A percentile compares a stretch with the other conserved stretches of the same genome.
These are phyloP conservation scores for Microtus ochrogaster DNA, from an alignment of 2,113 vertebrate species.

Conservation along the genomic window DNA sequence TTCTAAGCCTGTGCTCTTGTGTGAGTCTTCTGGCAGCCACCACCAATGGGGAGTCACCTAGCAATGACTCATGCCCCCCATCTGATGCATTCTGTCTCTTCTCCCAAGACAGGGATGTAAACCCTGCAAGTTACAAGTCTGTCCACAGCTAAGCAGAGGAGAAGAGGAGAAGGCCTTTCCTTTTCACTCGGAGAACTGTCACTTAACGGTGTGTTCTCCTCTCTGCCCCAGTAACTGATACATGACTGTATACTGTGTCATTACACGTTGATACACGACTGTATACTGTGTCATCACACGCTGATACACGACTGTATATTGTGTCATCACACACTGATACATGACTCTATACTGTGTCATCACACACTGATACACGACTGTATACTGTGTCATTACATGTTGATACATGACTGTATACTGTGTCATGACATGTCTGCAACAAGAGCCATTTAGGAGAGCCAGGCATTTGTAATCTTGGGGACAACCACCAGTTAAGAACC, in stretches of 20 bases:
- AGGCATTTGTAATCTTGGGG: not conserved
- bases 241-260: too few species aligned
- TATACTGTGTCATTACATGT: too few species aligned
- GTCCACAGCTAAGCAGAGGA: not conserved
- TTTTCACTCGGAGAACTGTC: not conserved
- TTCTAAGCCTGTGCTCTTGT: constrained; percentile 72
- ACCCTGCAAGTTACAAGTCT: not conserved
- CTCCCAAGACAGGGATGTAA: not conserved
- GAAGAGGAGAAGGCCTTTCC: not conserved
- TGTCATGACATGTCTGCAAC: not conserved
- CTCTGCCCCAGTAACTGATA: not conserved
- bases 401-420: not conserved
- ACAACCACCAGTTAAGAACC: not conserved
- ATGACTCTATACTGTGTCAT: too few species aligned
- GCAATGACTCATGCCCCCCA: constrained; percentile 70
- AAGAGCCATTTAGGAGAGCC: not conserved
- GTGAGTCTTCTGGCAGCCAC: constrained; percentile 71
- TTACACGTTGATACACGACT: not conserved
- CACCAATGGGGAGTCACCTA: constrained; percentile 80
- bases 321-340: too few species aligned
- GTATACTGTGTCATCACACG: too few species aligned
- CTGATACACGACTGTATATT: not conserved
- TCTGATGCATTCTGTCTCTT: constrained; percentile 59
- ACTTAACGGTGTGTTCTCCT: not conserved
- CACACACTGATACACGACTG: rapidly evolving